phyloP scores from a whole-genome alignment of 2,113 vertebrate genomes.

The Chinchilla lanigera region DNA sequence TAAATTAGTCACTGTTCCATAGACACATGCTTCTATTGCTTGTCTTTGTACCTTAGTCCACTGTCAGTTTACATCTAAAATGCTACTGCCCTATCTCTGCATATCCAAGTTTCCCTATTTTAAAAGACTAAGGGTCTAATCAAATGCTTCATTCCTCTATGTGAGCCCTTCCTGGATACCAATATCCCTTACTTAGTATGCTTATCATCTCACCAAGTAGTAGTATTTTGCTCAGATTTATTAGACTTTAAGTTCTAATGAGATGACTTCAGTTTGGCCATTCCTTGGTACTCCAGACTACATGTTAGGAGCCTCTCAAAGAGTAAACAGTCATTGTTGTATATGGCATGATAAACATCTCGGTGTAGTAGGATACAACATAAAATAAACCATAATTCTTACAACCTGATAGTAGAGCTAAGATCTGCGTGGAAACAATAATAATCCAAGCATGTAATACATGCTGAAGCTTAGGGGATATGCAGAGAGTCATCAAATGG shows the following conservation, averaged over 20 bases:
- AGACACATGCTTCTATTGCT: not conserved
- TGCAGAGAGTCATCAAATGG: not conserved
- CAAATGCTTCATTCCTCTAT: not conserved
- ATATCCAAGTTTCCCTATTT: not conserved
- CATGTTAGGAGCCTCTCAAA: not conserved
- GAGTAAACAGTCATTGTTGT: not conserved
- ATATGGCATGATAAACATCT: not conserved
- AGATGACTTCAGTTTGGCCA: not conserved
- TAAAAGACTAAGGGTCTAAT: not conserved
- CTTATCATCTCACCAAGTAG: not conserved
- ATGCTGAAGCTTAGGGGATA: not conserved
- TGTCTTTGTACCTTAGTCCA: not conserved
- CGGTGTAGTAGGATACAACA: not conserved
- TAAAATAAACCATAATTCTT: not conserved
- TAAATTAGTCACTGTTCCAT: not conserved
- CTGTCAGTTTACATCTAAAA: not conserved
- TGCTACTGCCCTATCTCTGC: not conserved
- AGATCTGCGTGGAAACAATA: not conserved
- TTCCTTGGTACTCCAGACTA: not conserved
- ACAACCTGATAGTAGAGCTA: not conserved
- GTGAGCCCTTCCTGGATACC: not conserved
- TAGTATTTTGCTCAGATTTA: not conserved
- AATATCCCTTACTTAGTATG: not conserved
- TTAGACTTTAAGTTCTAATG: conserved; percentile 30
- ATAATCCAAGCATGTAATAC: not conserved